These are phyloP conservation scores for Adineta ricciae DNA, from an alignment of 2,888 invertebrate genomes.

Conservation along the genomic window DNA sequence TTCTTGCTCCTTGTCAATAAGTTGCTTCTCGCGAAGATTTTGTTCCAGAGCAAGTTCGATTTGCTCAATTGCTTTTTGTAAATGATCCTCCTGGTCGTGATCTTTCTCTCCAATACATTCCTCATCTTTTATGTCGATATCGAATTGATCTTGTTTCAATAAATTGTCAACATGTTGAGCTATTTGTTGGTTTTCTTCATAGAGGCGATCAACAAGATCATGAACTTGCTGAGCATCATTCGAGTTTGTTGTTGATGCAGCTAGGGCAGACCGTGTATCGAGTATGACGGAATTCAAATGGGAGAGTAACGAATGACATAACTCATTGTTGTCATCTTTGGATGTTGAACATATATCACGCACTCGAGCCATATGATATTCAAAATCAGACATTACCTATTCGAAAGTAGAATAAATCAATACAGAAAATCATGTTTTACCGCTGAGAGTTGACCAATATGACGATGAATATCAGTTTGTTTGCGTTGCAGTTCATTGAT, in stretches of 20 bases:
- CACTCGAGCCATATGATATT: not conserved
- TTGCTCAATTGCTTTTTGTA: not conserved
- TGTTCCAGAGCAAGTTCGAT: not conserved
- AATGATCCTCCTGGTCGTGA: not conserved
- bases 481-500: not conserved
- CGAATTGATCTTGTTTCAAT: not conserved
- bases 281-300: not conserved
- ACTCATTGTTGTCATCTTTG: not conserved
- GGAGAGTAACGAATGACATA: not conserved
- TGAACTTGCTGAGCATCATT: not conserved
- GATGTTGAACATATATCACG: not conserved
- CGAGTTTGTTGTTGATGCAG: not conserved
- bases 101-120: not conserved
- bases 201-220: not conserved
- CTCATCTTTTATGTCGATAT: not conserved
- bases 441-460: not conserved
- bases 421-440: not conserved
- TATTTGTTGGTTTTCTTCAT: not conserved
- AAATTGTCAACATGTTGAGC: not conserved
- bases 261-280: not conserved
- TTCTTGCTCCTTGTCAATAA: not conserved
- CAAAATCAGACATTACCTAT: slow-evolving; percentile 8
- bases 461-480: not conserved
- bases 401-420: not conserved
- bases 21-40: not conserved